Base-by-base conservation (phyloP, 2,888 invertebrate genomes). In the Drosophila merina region DNA sequence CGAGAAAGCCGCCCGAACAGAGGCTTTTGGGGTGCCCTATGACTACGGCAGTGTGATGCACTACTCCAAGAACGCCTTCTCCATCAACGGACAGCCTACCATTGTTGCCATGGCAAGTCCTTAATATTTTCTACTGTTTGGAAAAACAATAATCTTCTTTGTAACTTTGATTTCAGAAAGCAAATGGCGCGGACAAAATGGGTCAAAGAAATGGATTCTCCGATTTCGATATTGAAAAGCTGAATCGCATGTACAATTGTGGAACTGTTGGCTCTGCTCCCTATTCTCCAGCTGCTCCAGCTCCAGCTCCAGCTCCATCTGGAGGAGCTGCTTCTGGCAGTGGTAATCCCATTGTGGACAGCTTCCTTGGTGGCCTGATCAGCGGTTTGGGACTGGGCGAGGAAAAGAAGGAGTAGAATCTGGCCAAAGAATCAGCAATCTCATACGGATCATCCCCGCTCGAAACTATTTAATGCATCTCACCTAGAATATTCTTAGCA, bases 11-110 rank as follows among this genome's bases (percentile, higher is more conserved):
- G 91, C 92, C 7, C 92, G 91, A 31, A 93, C 95, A 0, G 92
- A 94, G 52, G 94, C 93, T n/a, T 96, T 93, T 87, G 95, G 95
- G 0, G 93, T 96, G 0, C 92, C 93, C 0, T 96, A 96, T 86
- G 96, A 96, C 90, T 96, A 95, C 90, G 94, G 94, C 79, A 96
- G 96, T 77, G 96, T 96, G 0, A 96, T 96, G 96, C 96, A 96
- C 88, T 96, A 96, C 90, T 96, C 96, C 0, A 93, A 94, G 25
- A 94, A 94, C 50, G 96, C 96, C 3, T 96, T 96, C 91, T 95
- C 96, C 2, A 93, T 87, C 62, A 96, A 96, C 89, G 93, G 94
- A 6, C 92, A 93, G 80, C 94, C 95, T 12, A 96, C 96, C 0
- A 95, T 96, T 55, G 92, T 94, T 36, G 92, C 96, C 0, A 95